Percentiles rank a stretch among this genome's conserved stretches.
Conservation (phyloP, 2,888 invertebrate species). For the Apodemia mormo region DNA sequence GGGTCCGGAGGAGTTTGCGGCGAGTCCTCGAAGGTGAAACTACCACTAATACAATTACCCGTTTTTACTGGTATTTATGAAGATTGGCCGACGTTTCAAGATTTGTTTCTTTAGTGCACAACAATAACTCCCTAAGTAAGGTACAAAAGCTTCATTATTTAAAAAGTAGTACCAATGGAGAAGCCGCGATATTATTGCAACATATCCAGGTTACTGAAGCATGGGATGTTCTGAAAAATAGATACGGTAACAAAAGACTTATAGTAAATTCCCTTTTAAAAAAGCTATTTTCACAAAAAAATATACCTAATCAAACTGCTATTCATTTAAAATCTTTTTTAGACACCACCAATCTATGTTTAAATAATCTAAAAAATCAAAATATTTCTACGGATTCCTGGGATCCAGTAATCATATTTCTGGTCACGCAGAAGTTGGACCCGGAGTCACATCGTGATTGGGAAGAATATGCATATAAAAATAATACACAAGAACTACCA, state of each 20-base stretch:
- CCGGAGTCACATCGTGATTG: slow-evolving; percentile 37
- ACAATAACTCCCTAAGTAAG: slow-evolving; percentile 25
- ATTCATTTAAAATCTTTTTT: slow-evolving; percentile 36
- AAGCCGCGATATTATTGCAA: slow-evolving; percentile 33
- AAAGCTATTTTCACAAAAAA: slow-evolving; percentile 36
- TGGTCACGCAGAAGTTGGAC: slow-evolving; percentile 38
- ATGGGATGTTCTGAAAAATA: slow-evolving; percentile 34
- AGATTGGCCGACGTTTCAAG: too few relatives aligned
- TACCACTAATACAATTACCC: too few relatives aligned
- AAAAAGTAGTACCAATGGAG: slow-evolving; percentile 34
- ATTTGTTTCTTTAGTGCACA: too few relatives aligned
- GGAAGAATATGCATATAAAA: slow-evolving; percentile 33
- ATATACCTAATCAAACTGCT: slow-evolving; percentile 30
- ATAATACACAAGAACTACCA: slow-evolving; percentile 29
- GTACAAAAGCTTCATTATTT: slow-evolving; percentile 37
- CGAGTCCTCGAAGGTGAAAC: too few relatives aligned
- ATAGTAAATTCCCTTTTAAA: slow-evolving; percentile 35
- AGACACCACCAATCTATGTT: slow-evolving; percentile 31
- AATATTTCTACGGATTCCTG: slow-evolving; percentile 35
- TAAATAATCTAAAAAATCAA: slow-evolving; percentile 32
- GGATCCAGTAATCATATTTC: slow-evolving; percentile 40
- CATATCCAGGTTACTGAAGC: slow-evolving; percentile 29
- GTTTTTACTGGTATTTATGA: too few relatives aligned
- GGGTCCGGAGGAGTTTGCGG: too few relatives aligned
- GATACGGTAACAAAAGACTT: slow-evolving; percentile 37